These are phyloP conservation scores for Xestia xanthographa DNA, from an alignment of 2,888 invertebrate species.

Conservation along the genomic window DNA sequence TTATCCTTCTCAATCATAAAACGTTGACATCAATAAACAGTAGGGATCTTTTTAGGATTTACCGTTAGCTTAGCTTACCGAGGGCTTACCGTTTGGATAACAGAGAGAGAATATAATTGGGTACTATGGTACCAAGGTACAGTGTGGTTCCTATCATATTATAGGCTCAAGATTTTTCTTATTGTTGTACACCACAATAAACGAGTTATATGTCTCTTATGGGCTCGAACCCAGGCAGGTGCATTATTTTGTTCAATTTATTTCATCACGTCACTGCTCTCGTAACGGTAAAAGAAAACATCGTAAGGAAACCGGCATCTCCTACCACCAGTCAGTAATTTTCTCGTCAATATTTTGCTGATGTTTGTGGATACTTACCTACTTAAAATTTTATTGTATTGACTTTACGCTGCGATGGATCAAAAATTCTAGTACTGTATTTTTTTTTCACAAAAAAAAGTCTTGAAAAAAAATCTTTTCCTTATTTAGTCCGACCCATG, in stretches of 20 bases:
- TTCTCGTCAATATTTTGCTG: background rate
- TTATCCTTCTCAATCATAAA: conserved; percentile 28
- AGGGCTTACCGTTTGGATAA: background rate
- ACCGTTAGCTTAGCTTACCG: too few species aligned
- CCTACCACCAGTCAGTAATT: background rate
- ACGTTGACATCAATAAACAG: conserved; percentile 3
- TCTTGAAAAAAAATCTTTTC: background rate
- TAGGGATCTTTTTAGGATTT: background rate
- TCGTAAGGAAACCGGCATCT: too few species aligned
- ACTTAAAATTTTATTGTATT: background rate
- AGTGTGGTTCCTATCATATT: background rate
- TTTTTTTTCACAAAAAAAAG: background rate
- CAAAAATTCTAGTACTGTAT: background rate
- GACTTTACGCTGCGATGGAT: background rate
- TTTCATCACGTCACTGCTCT: too few species aligned
- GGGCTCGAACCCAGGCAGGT: too few species aligned
- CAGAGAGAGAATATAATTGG: background rate
- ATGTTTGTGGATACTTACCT: background rate
- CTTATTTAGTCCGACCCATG: conserved; percentile 1
- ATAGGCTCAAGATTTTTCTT: too few species aligned
- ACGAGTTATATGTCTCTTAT: too few species aligned
- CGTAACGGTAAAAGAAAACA: too few species aligned
- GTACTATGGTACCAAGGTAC: background rate
- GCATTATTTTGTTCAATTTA: too few species aligned
- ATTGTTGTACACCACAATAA: too few species aligned